Base-by-base conservation (phyloP, 1,140 invertebrate genomes). In the Parapsyche elsis region DNA sequence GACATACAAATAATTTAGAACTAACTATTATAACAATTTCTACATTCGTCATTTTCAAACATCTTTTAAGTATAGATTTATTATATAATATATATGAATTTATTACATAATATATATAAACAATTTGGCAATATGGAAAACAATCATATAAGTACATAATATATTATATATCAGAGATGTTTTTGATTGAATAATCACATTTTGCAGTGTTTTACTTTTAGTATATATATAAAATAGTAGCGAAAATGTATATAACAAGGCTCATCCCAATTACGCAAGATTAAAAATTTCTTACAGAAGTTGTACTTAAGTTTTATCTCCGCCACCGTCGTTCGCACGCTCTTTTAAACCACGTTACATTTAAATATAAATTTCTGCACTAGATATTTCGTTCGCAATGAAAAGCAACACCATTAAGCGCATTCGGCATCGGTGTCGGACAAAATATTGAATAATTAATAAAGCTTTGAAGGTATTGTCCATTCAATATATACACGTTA, bases 121-220 rank as follows among this genome's bases (percentile, higher is more conserved):
- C 71, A 74, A 75, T 75, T 75, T 75, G 73, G 73, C 73, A 75
- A 75, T 45, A 75, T 75, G 73, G 73, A 59, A 75, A 75, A 57
- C 38, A 73, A 21, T n/a, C 16, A 46, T 67, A 26, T 67, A 67
- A 24, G 16, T 53, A 53, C 24, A 67, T 26, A 26, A 38, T 38
- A 38, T 38, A 38, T 38, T 38, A 38, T 38, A 38, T 38, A 38
- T 38, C 30, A 38, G 30, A 38, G 30, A 38, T 38, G 30, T 53
- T 21, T 26, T 26, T 26, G 9, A 67, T 67, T 67, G 23, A 67
- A 30, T 67, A 67, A 24, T 26, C 64, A 67, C 64, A 67, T 26
- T 67, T 67, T 67, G 64, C 21, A 67, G 64, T 67, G 49, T 10
- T 53, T 53, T 38, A 38, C 16, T 2, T 61, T 4, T 38, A 38